phyloP scores from a whole-genome alignment of 2,888 invertebrate genomes.

The Synanthedon tipuliformis region DNA sequence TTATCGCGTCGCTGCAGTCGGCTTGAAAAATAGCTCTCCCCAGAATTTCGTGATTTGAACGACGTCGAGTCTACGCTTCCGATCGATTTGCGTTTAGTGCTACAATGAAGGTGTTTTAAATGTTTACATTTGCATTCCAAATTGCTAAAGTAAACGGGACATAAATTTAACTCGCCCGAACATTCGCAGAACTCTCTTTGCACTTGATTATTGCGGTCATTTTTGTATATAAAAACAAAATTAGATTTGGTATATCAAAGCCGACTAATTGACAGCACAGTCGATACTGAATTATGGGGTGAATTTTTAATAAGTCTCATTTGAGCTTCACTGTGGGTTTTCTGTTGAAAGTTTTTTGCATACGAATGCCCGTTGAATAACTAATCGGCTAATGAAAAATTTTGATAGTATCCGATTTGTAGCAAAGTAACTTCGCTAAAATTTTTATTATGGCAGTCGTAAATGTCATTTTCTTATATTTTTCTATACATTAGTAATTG shows the following conservation, averaged over 20 bases:
- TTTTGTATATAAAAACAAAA: background rate
- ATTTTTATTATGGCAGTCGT: too few relatives aligned
- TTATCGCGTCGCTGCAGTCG: constrained; percentile 65
- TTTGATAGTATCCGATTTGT: background rate
- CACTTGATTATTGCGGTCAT: background rate
- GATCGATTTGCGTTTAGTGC: constrained; percentile 62
- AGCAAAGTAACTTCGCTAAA: too few relatives aligned
- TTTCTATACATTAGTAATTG: too few relatives aligned
- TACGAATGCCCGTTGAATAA: background rate
- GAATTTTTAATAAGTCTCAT: constrained; percentile 6
- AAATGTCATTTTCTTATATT: too few relatives aligned
- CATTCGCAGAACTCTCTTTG: constrained; percentile 2
- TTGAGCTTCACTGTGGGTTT: background rate
- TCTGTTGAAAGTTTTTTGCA: background rate
- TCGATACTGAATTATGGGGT: constrained; percentile 5
- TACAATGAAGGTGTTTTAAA: constrained; percentile 52
- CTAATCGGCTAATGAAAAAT: background rate
- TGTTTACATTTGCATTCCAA: constrained; percentile 49
- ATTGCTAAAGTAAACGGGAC: constrained; percentile 21
- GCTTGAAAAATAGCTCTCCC: constrained; percentile 60
- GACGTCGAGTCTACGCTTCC: constrained; percentile 41
- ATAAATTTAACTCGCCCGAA: constrained; percentile 4
- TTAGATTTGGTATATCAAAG: background rate
- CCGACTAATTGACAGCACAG: constrained; percentile 1
- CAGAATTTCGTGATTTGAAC: constrained; percentile 34